A percentile compares a stretch with the other conserved stretches of the same genome.
Conservation (phyloP, 1,140 invertebrate genomes). For the Drosophila obscura region DNA sequence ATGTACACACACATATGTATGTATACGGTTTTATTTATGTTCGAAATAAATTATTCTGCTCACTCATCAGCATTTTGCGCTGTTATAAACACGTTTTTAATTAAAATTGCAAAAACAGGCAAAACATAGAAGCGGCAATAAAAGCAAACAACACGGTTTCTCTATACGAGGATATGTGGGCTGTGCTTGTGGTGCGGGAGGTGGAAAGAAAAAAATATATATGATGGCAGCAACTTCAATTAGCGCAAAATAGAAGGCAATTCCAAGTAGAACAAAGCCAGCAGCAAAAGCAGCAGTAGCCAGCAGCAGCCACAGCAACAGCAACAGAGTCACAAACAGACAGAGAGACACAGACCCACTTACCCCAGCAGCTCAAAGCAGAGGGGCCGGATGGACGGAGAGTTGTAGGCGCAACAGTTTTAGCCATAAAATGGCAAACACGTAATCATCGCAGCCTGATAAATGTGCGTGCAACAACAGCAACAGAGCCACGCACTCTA, state of each 20-base stretch:
- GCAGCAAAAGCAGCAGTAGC: constrained; percentile 55
- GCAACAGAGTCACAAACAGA: constrained; percentile 68
- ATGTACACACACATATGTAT: constrained; percentile 11
- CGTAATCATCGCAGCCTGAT: constrained; percentile 72
- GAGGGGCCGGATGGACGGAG: not conserved
- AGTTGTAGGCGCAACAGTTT: constrained; percentile 74
- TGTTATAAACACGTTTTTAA: constrained; percentile 83
- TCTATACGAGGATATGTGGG: constrained; percentile 14
- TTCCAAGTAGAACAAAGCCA: constrained; percentile 75
- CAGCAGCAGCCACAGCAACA: constrained; percentile 56
- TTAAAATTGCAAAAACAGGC: constrained; percentile 81
- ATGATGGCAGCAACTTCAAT: constrained; percentile 81
- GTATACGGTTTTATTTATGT: constrained; percentile 16
- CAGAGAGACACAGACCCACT: constrained; percentile 40
- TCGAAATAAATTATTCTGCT: constrained; percentile 80
- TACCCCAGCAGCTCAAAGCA: constrained; percentile 9
- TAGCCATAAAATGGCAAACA: constrained; percentile 78
- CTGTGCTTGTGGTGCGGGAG: constrained; percentile 8
- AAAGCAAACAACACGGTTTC: constrained; percentile 44
- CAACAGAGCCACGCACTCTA: constrained; percentile 12
- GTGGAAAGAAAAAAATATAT: constrained; percentile 41
- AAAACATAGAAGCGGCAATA: constrained; percentile 69
- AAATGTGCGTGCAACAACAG: constrained; percentile 67
- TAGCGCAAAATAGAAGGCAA: constrained; percentile 81
- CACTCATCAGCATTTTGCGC: constrained; percentile 79